A percentile compares a stretch with the other conserved stretches of the same genome.
phyloP scores from a whole-genome alignment of 35 echinoderm and acorn worm genomes.

The Patiria miniata region DNA sequence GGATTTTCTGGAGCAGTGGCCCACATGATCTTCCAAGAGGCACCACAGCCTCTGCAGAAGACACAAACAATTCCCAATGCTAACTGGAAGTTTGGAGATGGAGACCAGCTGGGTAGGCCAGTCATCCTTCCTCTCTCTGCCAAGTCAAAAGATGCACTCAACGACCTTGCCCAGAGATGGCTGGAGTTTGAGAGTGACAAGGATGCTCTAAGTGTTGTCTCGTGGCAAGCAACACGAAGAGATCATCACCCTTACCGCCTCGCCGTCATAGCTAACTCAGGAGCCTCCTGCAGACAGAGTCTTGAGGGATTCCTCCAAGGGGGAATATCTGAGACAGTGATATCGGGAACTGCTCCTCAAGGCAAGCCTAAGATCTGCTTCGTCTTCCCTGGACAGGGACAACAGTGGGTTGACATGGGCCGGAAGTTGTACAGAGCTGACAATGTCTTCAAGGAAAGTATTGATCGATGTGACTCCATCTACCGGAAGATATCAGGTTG shows the following conservation, averaged over 20 bases:
- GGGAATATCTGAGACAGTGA: background rate
- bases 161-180: conserved; percentile 79
- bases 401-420: conserved; percentile 95
- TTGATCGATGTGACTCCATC: conserved; percentile 81
- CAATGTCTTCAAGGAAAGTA: conserved; percentile 51
- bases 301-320: background rate
- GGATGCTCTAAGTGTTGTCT: conserved; percentile 75
- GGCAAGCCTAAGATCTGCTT: conserved; percentile 81
- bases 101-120: conserved; percentile 39
- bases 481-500: conserved; percentile 87
- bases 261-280: conserved; percentile 72
- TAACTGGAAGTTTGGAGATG: conserved; percentile 78
- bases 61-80: background rate
- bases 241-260: conserved; percentile 78
- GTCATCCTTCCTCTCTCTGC: conserved; percentile 90
- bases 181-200: conserved; percentile 55
- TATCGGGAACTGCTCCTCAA: conserved; percentile 10
- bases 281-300: conserved; percentile 15
- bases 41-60: conserved; percentile 39
- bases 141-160: conserved; percentile 81
- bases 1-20: conserved; percentile 93
- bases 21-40: conserved; percentile 88
- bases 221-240: conserved; percentile 80
- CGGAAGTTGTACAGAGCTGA: conserved; percentile 81
- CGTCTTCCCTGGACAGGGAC: conserved; percentile 93